Conservation (phyloP, 2,888 invertebrate species). For the Ferrisia virgata region DNA sequence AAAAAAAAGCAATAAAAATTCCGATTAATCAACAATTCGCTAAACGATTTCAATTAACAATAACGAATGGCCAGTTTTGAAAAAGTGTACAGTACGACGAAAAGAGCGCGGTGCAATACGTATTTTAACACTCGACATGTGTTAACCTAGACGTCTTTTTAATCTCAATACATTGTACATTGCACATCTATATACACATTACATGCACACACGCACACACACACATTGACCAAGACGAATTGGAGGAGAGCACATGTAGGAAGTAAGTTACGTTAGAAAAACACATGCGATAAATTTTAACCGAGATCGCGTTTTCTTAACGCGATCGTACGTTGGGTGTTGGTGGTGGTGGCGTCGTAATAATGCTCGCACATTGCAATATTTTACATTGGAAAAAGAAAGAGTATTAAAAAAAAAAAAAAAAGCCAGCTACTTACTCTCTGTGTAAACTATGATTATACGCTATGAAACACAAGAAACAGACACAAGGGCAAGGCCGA, state of each 20-base stretch:
- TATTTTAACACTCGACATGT: background rate
- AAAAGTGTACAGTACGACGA: background rate
- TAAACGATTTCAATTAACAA: conserved; percentile 23
- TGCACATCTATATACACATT: too few relatives aligned
- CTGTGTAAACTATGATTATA: background rate
- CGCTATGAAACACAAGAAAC: conserved; percentile 7
- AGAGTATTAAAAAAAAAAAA: background rate
- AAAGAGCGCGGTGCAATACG: background rate
- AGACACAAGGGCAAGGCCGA: conserved; percentile 23
- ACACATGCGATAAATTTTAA: background rate
- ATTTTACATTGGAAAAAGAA: background rate
- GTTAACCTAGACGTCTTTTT: background rate
- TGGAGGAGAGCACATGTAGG: background rate
- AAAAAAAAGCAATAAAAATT: conserved; percentile 1
- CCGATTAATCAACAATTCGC: conserved; percentile 5
- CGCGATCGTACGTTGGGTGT: too few relatives aligned
- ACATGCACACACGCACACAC: background rate
- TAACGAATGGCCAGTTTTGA: conserved; percentile 1
- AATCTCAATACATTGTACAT: background rate
- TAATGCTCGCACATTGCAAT: background rate
- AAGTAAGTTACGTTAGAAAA: too few relatives aligned
- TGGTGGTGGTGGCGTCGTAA: background rate
- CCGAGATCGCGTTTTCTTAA: background rate
- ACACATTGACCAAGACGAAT: background rate
- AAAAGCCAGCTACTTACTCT: background rate